These are phyloP conservation scores for Cosmia pyralina DNA, from an alignment of 2,888 invertebrate species.

Conservation along the genomic window DNA sequence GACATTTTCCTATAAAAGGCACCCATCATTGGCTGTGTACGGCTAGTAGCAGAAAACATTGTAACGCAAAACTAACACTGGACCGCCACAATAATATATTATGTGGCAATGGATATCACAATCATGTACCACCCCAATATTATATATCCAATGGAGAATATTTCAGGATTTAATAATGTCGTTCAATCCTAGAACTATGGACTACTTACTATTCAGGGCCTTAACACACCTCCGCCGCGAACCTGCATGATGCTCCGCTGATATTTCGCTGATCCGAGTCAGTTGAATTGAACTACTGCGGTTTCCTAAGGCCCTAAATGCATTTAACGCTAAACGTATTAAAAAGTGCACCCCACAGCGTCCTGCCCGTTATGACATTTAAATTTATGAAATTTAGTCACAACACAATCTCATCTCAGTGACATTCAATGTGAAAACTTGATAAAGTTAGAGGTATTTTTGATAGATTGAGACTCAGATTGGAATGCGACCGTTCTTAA, in stretches of 20 bases:
- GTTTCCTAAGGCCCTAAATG: too few species aligned
- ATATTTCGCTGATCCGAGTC: too few species aligned
- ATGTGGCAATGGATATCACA: background rate
- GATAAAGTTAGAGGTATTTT: background rate
- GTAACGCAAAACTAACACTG: conserved; percentile 26
- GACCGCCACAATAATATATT: conserved; percentile 19
- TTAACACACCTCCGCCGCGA: too few species aligned
- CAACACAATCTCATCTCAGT: background rate
- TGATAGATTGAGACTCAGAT: background rate
- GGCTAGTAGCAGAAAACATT: conserved; percentile 22
- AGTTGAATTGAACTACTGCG: too few species aligned
- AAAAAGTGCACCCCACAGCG: too few species aligned
- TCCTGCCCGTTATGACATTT: too few species aligned
- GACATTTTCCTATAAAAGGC: conserved; percentile 24
- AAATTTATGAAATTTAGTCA: too few species aligned
- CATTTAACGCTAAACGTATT: too few species aligned
- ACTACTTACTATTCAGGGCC: background rate
- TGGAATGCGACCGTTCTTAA: background rate
- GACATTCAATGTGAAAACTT: background rate
- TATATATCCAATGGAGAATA: conserved; percentile 22
- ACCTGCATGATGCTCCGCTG: too few species aligned
- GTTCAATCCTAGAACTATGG: background rate
- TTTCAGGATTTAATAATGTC: background rate
- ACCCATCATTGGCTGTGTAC: conserved; percentile 43
- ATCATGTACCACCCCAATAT: conserved; percentile 26